Conservation (phyloP, 1,140 invertebrate species). For the Thaumetopoea pityocampa region DNA sequence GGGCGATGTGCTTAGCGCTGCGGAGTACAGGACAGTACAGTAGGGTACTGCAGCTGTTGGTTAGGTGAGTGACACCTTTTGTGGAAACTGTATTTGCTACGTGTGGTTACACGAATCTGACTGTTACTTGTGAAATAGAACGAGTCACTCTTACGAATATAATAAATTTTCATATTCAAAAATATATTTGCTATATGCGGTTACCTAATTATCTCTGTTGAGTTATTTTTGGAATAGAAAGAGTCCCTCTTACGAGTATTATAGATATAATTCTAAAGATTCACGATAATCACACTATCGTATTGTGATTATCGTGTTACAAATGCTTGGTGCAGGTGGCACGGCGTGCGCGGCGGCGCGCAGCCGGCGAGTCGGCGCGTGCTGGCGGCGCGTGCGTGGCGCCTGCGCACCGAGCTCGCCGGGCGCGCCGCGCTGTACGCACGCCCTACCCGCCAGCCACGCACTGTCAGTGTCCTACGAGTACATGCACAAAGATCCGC, state of each 20-base stretch:
- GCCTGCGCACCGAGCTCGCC: constrained; percentile 49
- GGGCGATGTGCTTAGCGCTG: constrained; percentile 77
- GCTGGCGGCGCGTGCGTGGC: constrained; percentile 43
- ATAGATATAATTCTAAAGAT: too few species aligned
- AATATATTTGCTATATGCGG: too few species aligned
- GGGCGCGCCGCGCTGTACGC: constrained; percentile 55
- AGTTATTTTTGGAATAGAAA: too few species aligned
- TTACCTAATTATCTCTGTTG: too few species aligned
- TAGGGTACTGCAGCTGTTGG: constrained; percentile 79
- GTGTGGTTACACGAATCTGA: neutral
- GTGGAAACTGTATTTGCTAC: neutral
- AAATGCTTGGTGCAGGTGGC: constrained; percentile 37
- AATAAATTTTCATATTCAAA: constrained; percentile 2
- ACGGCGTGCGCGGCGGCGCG: constrained; percentile 30
- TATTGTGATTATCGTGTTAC: too few species aligned
- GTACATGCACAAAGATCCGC: too few species aligned
- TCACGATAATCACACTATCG: too few species aligned
- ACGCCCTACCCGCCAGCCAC: constrained; percentile 15
- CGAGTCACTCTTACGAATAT: too few species aligned
- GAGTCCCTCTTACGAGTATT: too few species aligned
- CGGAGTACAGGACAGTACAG: constrained; percentile 79
- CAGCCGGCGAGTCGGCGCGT: constrained; percentile 26
- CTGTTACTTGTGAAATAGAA: too few species aligned
- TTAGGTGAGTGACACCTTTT: constrained; percentile 67
- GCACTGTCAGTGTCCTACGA: constrained; percentile 24